A percentile compares a stretch with the other conserved stretches of the same genome.
Evolutionary conservation across 2,113 vertebrate genomes (phyloP).

Genomic region (Odontesthes bonariensis): DNA sequence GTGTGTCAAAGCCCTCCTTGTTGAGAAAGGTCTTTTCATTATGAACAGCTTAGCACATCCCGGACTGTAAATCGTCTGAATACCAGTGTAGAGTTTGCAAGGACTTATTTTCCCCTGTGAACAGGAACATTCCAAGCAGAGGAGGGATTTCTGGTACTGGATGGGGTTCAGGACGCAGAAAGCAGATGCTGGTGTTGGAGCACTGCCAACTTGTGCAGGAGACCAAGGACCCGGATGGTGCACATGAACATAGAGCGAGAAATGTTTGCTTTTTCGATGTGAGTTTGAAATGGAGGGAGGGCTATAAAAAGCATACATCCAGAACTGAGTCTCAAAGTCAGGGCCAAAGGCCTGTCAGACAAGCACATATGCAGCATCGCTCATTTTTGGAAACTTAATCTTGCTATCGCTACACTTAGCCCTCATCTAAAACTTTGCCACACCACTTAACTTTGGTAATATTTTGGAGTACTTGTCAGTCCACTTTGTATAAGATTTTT

Average conservation of each 20-base stretch:
- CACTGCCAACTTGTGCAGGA: constrained; percentile 65
- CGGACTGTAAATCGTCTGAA: constrained; percentile 46
- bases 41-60: constrained; percentile 43
- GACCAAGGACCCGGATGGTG: constrained; percentile 52
- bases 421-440: constrained; percentile 15
- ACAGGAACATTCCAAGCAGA: constrained; percentile 67
- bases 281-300: constrained; percentile 66
- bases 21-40: constrained; percentile 67
- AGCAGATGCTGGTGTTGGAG: constrained; percentile 77
- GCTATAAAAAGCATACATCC: constrained; percentile 64
- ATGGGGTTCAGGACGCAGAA: constrained; percentile 65
- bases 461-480: not conserved
- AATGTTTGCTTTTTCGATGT: constrained; percentile 76
- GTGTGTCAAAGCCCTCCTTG: constrained; percentile 61
- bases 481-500: not conserved
- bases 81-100: constrained; percentile 29
- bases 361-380: constrained; percentile 40
- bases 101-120: constrained; percentile 58
- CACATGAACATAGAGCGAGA: constrained; percentile 62
- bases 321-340: constrained; percentile 54
- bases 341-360: constrained; percentile 54
- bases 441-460: constrained; percentile 1
- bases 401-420: constrained; percentile 10
- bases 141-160: constrained; percentile 64
- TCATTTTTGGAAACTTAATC: constrained; percentile 33